Evolutionary conservation across 2,797 vertebrate genomes (phyloP), one percentile per base, ranked within the genome.

Genomic region (Cyclura pinguis): DNA sequence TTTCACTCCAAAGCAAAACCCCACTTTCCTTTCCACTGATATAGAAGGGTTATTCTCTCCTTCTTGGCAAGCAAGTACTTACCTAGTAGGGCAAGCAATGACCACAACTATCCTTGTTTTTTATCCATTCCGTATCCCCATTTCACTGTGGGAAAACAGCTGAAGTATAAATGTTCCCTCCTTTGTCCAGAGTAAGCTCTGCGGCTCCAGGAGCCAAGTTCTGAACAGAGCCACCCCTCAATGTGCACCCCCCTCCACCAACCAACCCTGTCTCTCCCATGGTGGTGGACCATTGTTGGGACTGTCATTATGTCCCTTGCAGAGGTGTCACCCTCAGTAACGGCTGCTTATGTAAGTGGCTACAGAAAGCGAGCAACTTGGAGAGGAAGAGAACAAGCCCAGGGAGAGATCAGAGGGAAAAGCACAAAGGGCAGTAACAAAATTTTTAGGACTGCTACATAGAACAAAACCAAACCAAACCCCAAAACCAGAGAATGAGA

Each of bases 81-180:
- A 89, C 87, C 92, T 85, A 93, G 94, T 96, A 94, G 96, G 96
- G 96, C 96, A 93, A 96, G 96, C 95, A 96, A 96, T 95, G 55
- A 95, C 93, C 94, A 94, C 95, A 98, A 97, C 55, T 81, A 97
- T 97, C 95, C 91, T 92, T 80, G 96, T 94, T 94, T 97, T 97
- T 95, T 93, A 93, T 84, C 29, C 10, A 13, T 69, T 69, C 12
- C 77, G 50, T 4, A 81, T 50, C 77, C 86, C 91, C 84, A 95
- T 97, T 97, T 95, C 92, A 96, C 97, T 97, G 94, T 96, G 96
- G 97, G 97, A 98, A 98, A 98, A 97, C 96, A 97, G 97, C 97
- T 97, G 97, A 97, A 97, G 97, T 97, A 95, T 97, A 97, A 98
- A 98, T 95, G 96, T 98, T 97, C 81, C 5, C 35, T 87, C 93